Conservation (phyloP, 2,797 vertebrate species). For the Peromyscus melanophrys region DNA sequence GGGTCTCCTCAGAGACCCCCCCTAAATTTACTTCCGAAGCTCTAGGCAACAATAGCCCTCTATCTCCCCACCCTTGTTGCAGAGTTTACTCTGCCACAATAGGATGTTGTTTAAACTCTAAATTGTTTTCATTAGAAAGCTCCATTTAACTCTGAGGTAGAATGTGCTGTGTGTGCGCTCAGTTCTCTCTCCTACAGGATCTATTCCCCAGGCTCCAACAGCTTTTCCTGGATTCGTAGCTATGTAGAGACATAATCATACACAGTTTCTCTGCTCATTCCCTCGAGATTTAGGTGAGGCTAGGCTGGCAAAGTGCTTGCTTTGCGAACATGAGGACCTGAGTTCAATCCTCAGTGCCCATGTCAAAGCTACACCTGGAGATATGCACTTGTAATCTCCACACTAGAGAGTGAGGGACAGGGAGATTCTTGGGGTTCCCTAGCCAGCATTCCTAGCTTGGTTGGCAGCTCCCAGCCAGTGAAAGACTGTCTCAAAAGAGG, state of each 20-base stretch:
- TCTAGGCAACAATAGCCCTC: conserved; percentile 65
- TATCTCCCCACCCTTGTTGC: conserved; percentile 24
- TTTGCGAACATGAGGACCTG: not conserved
- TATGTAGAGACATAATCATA: not conserved
- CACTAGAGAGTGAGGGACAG: not conserved
- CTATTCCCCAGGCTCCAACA: not conserved
- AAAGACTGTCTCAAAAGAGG: not conserved
- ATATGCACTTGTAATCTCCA: not conserved
- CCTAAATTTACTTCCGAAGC: conserved; percentile 67
- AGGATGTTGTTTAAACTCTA: conserved; percentile 36
- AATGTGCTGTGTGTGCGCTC: not conserved
- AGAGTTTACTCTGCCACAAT: conserved; percentile 44
- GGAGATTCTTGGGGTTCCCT: not conserved
- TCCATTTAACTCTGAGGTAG: not conserved
- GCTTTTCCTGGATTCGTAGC: conserved; percentile 8
- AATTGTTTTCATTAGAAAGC: conserved; percentile 66
- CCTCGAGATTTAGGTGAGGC: not conserved
- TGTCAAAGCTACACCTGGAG: not conserved
- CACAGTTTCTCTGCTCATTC: not conserved
- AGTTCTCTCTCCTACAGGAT: not conserved
- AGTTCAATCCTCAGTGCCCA: not conserved
- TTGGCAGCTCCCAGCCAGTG: not conserved
- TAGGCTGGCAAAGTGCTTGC: not conserved
- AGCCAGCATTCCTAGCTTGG: not conserved
- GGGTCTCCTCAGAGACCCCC: conserved; percentile 59